Evolutionary conservation across 2,113 vertebrate genomes (phyloP).

Genomic region (Ptilorrhoa leucosticta): DNA sequence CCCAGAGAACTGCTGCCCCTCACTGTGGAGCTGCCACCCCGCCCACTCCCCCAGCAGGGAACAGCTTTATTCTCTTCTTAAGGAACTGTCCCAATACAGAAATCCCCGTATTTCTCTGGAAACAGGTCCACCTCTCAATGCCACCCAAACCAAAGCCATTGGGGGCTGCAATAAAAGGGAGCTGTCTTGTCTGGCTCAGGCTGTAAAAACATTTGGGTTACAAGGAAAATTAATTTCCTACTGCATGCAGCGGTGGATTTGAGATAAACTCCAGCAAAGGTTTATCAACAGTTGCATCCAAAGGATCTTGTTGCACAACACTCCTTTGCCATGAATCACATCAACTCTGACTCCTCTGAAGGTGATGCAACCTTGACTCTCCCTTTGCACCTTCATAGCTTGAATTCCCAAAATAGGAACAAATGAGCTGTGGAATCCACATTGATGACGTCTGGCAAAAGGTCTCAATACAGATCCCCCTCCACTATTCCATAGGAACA

Average conservation of each 20-base stretch:
- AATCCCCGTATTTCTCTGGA: background rate
- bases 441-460: background rate
- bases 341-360: background rate
- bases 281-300: background rate
- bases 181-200: background rate
- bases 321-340: background rate
- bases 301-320: background rate
- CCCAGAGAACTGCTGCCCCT: background rate
- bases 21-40: background rate
- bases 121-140: background rate
- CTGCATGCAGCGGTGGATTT: background rate
- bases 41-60: background rate
- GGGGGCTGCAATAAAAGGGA: background rate
- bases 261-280: background rate
- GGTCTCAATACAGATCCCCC: background rate
- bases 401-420: background rate
- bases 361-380: background rate
- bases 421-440: background rate
- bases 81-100: background rate
- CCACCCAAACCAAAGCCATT: background rate
- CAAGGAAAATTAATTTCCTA: background rate
- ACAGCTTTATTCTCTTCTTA: background rate
- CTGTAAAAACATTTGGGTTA: background rate
- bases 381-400: background rate
- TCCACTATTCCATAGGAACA: rapidly evolving